These are phyloP conservation scores for Aethes cnicana DNA, from an alignment of 2,888 invertebrate genomes.

Conservation along the genomic window DNA sequence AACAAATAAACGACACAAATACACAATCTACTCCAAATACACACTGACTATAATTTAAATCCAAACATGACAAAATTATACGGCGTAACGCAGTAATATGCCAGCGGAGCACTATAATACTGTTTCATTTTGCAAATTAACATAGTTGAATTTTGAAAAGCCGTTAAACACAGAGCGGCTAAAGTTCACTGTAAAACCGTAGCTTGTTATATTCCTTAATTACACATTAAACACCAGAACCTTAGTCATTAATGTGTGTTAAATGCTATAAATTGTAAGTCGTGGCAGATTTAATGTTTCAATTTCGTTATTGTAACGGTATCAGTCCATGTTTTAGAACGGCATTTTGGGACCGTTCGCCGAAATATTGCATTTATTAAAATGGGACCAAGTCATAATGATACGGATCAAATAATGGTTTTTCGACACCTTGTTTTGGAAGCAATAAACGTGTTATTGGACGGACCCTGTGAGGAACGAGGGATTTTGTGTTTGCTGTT, in stretches of 20 bases:
- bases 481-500: too few relatives aligned
- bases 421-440: too few relatives aligned
- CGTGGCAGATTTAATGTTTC: slow-evolving; percentile 48
- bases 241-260: slow-evolving; percentile 56
- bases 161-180: slow-evolving; percentile 52
- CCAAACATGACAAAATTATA: slow-evolving; percentile 20
- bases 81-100: slow-evolving; percentile 19
- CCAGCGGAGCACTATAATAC: slow-evolving; percentile 45
- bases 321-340: slow-evolving; percentile 19
- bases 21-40: too few relatives aligned
- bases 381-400: not conserved
- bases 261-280: slow-evolving; percentile 52
- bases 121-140: slow-evolving; percentile 62
- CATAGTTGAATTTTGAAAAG: slow-evolving; percentile 78
- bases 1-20: too few relatives aligned
- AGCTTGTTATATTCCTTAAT: slow-evolving; percentile 60
- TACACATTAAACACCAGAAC: slow-evolving; percentile 67
- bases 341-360: slow-evolving; percentile 33
- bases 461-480: too few relatives aligned
- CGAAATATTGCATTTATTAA: slow-evolving; percentile 5
- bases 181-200: slow-evolving; percentile 8
- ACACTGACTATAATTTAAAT: slow-evolving; percentile 12
- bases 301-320: slow-evolving; percentile 51
- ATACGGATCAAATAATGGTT: not conserved
- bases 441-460: too few relatives aligned